Percentiles rank a stretch among this genome's conserved stretches.
Conservation (phyloP, 2,113 vertebrate species). For the Manacus vitellinus region DNA sequence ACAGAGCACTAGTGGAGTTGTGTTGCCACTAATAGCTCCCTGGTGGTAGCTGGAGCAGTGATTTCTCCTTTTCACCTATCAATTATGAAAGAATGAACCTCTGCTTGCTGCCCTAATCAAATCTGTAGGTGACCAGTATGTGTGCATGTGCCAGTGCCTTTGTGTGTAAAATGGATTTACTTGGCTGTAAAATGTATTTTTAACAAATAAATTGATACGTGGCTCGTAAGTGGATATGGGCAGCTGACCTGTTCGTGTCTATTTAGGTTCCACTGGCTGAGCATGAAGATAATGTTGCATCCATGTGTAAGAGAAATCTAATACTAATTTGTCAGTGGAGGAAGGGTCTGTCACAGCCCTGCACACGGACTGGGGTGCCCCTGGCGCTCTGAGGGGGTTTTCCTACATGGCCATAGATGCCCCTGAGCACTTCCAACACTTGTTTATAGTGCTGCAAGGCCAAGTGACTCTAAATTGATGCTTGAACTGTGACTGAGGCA, state of each 20-base stretch:
- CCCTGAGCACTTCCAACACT: neutral
- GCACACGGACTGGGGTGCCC: neutral
- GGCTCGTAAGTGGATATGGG: slow-evolving; percentile 16
- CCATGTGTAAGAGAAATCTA: neutral
- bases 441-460: neutral
- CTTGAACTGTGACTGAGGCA: neutral
- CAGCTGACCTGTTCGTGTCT: slow-evolving; percentile 5
- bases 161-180: neutral
- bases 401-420: neutral
- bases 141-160: neutral
- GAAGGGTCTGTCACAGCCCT: neutral
- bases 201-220: neutral
- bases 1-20: neutral
- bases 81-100: neutral
- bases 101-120: neutral
- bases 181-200: neutral
- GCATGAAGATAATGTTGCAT: slow-evolving; percentile 28
- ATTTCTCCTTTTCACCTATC: neutral
- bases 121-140: neutral
- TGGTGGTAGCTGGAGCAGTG: neutral
- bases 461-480: neutral
- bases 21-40: neutral
- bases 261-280: slow-evolving; percentile 34
- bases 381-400: neutral
- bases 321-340: neutral